A percentile compares a stretch with the other conserved stretches of the same genome.
phyloP scores from a whole-genome alignment of 1,140 invertebrate species.

The Drosophila funebris region DNA sequence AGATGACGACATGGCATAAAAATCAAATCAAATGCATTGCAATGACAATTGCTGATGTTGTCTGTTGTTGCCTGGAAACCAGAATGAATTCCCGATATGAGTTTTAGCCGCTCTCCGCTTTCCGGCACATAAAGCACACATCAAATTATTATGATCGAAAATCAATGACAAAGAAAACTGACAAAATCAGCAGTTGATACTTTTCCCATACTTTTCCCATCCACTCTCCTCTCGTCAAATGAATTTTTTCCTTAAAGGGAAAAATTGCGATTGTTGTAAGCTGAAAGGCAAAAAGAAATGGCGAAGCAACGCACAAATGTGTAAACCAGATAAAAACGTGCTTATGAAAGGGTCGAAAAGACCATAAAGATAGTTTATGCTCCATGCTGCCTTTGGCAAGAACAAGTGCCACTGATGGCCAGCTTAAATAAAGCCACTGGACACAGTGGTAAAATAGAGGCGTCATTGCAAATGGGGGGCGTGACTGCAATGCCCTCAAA shows the following conservation, averaged over 20 bases:
- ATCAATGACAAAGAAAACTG: conserved; percentile 78
- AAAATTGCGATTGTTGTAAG: conserved; percentile 22
- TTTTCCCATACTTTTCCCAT: background rate
- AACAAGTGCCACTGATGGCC: conserved; percentile 49
- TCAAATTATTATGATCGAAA: conserved; percentile 78
- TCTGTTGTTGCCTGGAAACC: conserved; percentile 7
- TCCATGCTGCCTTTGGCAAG: conserved; percentile 18
- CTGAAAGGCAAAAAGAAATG: background rate
- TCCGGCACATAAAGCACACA: conserved; percentile 75
- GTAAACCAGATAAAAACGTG: conserved; percentile 76
- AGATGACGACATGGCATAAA: conserved; percentile 52
- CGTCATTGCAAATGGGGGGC: background rate
- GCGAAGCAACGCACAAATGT: conserved; percentile 59
- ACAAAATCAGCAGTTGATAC: conserved; percentile 67
- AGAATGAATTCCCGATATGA: conserved; percentile 7
- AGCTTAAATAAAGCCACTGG: conserved; percentile 23
- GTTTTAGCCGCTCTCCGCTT: conserved; percentile 52
- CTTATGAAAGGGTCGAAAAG: conserved; percentile 69
- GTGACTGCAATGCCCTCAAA: conserved; percentile 42
- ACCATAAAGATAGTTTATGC: conserved; percentile 71
- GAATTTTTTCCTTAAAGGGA: background rate
- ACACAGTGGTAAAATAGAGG: background rate
- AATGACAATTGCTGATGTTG: conserved; percentile 57
- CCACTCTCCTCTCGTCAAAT: background rate
- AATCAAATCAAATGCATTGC: conserved; percentile 73